These are phyloP conservation scores for Volucella inflata DNA, from an alignment of 2,888 invertebrate species.

Conservation along the genomic window DNA sequence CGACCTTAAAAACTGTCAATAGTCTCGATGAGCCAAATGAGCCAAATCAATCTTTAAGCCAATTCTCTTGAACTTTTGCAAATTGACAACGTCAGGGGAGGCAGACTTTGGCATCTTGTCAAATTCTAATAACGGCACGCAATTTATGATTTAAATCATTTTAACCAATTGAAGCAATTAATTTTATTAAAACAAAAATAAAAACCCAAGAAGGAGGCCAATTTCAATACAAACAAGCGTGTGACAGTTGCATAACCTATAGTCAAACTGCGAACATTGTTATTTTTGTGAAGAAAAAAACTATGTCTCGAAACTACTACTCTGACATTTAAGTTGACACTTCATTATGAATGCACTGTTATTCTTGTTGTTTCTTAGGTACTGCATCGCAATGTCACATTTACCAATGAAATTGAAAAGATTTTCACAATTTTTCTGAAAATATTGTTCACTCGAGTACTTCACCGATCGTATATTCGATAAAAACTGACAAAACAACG, in stretches of 20 bases:
- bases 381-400: neutral
- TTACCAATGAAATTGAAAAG: neutral
- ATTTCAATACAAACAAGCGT: constrained; percentile 34
- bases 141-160: constrained; percentile 48
- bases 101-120: constrained; percentile 56
- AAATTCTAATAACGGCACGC: constrained; percentile 44
- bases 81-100: constrained; percentile 25
- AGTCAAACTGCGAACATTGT: neutral
- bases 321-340: constrained; percentile 37
- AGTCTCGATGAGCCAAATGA: constrained; percentile 3
- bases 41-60: neutral
- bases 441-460: constrained; percentile 49
- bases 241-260: constrained; percentile 64
- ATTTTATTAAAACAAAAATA: constrained; percentile 34
- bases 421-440: constrained; percentile 32
- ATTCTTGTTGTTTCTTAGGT: neutral
- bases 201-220: neutral
- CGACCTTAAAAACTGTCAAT: constrained; percentile 44
- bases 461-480: constrained; percentile 72
- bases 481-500: constrained; percentile 67
- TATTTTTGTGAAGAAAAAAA: too few relatives aligned
- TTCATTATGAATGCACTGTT: constrained; percentile 46
- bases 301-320: neutral
- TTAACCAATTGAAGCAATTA: constrained; percentile 59
- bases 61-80: constrained; percentile 31